These are phyloP conservation scores for Cydia splendana DNA, from an alignment of 1,140 invertebrate species.

Conservation along the genomic window DNA sequence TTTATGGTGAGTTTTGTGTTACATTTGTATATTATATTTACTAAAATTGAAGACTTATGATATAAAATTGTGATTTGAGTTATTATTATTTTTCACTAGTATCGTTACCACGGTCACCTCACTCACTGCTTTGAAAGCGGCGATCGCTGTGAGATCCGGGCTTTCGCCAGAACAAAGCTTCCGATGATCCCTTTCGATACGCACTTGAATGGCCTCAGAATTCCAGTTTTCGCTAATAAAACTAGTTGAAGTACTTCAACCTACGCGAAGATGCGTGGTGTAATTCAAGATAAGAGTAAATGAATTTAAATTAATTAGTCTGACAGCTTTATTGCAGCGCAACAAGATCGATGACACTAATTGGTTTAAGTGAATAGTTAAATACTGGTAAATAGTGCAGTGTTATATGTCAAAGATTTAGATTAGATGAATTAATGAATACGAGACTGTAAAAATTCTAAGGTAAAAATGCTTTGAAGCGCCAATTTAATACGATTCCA, in stretches of 20 bases:
- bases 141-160: constrained; percentile 14
- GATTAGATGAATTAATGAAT: too few species aligned
- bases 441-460: too few species aligned
- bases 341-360: neutral
- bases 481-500: too few species aligned
- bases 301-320: constrained; percentile 12
- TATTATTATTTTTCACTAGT: too few species aligned
- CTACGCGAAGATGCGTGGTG: neutral
- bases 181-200: constrained; percentile 30
- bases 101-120: constrained; percentile 12
- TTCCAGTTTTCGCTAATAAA: constrained; percentile 17
- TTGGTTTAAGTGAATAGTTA: neutral
- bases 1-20: too few species aligned
- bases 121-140: neutral
- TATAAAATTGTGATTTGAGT: too few species aligned
- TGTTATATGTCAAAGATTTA: too few species aligned
- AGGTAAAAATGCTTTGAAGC: too few species aligned
- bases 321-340: constrained; percentile 5
- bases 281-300: constrained; percentile 5
- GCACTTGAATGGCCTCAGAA: constrained; percentile 1
- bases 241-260: constrained; percentile 7
- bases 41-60: too few species aligned
- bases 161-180: constrained; percentile 29
- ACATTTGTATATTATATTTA: too few species aligned
- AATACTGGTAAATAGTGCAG: neutral